Evolutionary conservation across 2,113 vertebrate species (phyloP).

Genomic region (Pituophis catenifer): DNA sequence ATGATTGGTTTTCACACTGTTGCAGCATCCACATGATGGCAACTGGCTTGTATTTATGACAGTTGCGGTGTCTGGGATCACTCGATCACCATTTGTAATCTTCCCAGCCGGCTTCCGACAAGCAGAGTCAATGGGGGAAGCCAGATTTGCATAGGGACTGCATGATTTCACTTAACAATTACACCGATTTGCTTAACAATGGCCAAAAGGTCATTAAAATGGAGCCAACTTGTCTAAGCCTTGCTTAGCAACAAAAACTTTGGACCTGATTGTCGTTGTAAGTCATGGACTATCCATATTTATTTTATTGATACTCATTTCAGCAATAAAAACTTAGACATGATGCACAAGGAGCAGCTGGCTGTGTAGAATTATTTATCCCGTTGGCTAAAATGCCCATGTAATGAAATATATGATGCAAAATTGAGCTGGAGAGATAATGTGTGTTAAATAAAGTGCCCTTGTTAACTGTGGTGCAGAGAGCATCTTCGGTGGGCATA

Average conservation of each 20-base stretch:
- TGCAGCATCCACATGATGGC: not conserved
- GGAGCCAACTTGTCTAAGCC: not conserved
- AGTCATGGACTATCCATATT: not conserved
- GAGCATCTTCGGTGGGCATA: not conserved
- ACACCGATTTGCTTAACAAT: not conserved
- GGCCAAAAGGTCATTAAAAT: not conserved
- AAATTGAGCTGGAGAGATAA: not conserved
- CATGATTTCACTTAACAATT: not conserved
- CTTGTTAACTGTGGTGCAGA: not conserved
- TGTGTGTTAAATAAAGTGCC: not conserved
- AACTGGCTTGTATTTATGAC: not conserved
- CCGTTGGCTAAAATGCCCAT: not conserved
- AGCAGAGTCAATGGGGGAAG: too few relatives aligned
- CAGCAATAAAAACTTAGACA: not conserved
- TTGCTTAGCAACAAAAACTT: not conserved
- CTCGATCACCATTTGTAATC: too few relatives aligned
- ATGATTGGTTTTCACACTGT: not conserved
- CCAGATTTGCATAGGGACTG: too few relatives aligned
- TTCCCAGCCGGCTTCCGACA: too few relatives aligned
- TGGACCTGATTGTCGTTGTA: not conserved
- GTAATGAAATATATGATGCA: not conserved
- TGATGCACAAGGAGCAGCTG: not conserved
- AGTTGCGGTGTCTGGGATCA: too few relatives aligned
- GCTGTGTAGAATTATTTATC: not conserved
- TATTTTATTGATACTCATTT: not conserved